A percentile compares a stretch with the other conserved stretches of the same genome.
These are phyloP conservation scores for Tapirus terrestris DNA, from an alignment of 2,113 vertebrate genomes.

Conservation along the genomic window DNA sequence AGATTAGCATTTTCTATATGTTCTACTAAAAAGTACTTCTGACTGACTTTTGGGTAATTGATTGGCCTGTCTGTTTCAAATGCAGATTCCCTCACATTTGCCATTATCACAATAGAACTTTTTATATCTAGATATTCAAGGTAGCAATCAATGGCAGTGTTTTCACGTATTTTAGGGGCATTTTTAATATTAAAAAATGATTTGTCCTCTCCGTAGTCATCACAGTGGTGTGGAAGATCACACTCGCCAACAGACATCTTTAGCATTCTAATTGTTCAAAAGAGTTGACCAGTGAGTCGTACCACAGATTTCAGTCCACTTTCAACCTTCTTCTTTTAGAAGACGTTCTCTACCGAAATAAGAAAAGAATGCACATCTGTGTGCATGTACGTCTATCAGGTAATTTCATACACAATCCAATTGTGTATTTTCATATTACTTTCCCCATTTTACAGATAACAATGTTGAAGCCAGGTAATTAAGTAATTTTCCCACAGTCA, in stretches of 20 bases:
- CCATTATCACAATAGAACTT: not conserved
- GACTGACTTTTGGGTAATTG: not conserved
- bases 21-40: not conserved
- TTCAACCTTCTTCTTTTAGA: not conserved
- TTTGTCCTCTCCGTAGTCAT: not conserved
- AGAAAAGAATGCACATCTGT: not conserved
- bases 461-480: not conserved
- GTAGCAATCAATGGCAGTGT: not conserved
- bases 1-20: constrained; percentile 3
- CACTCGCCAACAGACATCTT: not conserved
- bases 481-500: not conserved
- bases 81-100: not conserved
- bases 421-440: not conserved
- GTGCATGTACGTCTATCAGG: not conserved
- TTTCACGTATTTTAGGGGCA: not conserved
- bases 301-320: not conserved
- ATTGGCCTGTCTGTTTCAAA: not conserved
- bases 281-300: not conserved
- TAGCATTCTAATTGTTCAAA: not conserved
- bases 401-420: not conserved
- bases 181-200: not conserved
- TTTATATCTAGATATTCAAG: not conserved
- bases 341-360: not conserved
- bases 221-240: not conserved
- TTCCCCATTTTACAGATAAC: not conserved